Conservation (phyloP, 2,797 vertebrate genomes). For the Morus bassanus region DNA sequence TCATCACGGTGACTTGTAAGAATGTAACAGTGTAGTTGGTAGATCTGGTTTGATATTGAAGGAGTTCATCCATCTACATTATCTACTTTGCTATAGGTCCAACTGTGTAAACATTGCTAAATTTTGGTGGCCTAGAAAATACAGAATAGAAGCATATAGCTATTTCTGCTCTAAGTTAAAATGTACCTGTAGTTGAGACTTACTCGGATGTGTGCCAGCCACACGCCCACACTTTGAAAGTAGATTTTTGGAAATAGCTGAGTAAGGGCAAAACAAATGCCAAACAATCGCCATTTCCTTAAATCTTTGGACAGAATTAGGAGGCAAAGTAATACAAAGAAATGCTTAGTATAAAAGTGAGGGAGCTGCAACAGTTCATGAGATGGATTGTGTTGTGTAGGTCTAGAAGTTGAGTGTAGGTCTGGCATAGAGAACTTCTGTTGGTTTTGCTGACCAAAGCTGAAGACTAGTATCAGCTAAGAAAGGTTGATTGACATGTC, state of each 20-base stretch:
- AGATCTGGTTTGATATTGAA: neutral
- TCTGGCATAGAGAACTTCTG: neutral
- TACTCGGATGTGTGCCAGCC: neutral
- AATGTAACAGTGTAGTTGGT: neutral
- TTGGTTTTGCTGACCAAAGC: neutral
- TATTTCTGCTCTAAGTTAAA: neutral
- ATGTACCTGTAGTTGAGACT: neutral
- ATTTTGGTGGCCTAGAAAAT: neutral
- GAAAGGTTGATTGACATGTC: neutral
- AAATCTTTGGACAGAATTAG: neutral
- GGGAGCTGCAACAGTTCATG: neutral
- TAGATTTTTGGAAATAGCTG: neutral
- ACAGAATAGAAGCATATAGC: neutral
- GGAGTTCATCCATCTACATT: neutral
- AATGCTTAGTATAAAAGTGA: neutral
- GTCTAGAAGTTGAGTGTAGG: neutral
- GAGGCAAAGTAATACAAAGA: neutral
- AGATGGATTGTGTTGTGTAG: neutral
- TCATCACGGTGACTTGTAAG: neutral
- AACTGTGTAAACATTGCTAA: neutral
- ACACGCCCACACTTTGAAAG: neutral
- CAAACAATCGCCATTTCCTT: neutral
- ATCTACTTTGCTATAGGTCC: neutral
- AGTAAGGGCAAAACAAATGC: neutral
- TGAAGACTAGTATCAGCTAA: neutral